Conservation (phyloP, 2,113 vertebrate species). For the Martes martes region DNA sequence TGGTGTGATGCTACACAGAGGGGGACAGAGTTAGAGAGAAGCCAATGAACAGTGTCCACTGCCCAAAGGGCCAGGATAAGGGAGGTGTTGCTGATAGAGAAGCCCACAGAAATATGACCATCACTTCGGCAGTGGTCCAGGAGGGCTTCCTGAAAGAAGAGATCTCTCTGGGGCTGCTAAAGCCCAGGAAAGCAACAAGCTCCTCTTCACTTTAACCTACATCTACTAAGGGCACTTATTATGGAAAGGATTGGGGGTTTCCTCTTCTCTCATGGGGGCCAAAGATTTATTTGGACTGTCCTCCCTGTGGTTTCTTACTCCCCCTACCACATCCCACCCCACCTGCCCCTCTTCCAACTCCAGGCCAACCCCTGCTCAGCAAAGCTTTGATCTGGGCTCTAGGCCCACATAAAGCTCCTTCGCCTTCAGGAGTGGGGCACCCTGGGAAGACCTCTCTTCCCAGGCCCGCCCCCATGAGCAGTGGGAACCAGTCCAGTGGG, state of each 20-base stretch:
- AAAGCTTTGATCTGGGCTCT: not conserved
- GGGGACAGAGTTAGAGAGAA: not conserved
- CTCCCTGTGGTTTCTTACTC: not conserved
- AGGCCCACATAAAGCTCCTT: not conserved
- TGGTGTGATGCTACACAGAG: rapidly evolving
- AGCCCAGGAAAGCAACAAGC: not conserved
- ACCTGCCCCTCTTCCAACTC: not conserved
- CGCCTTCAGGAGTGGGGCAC: not conserved
- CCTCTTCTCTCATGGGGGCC: not conserved
- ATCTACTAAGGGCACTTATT: not conserved
- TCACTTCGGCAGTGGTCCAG: not conserved
- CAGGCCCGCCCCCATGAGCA: not conserved
- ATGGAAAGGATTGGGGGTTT: not conserved
- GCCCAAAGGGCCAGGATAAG: not conserved
- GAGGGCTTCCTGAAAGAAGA: not conserved
- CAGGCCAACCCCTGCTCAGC: not conserved
- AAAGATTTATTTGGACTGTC: not conserved
- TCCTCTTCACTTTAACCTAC: not conserved
- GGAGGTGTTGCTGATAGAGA: not conserved
- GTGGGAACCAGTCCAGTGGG: not conserved
- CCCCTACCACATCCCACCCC: too few relatives aligned
- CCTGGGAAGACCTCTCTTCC: not conserved
- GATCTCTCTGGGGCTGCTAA: not conserved
- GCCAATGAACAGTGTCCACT: not conserved
- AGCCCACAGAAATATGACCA: not conserved